These are phyloP conservation scores for Hafferia zeledoni DNA, from an alignment of 2,797 vertebrate genomes.

Conservation along the genomic window DNA sequence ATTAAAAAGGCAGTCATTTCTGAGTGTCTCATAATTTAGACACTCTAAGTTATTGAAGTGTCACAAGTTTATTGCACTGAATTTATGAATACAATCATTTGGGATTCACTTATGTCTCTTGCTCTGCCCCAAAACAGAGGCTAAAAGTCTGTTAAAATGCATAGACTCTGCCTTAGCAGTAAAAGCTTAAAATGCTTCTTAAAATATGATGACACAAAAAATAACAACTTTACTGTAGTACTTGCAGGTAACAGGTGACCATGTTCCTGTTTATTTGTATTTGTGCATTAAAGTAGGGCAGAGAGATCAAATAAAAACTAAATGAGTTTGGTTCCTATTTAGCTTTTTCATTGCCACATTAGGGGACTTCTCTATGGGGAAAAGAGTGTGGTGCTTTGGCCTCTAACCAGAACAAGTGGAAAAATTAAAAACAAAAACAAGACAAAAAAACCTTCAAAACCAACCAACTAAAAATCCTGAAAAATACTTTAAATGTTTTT, in stretches of 20 bases:
- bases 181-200: constrained; percentile 19
- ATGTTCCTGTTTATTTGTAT: background rate
- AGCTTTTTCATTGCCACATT: background rate
- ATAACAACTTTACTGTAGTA: background rate
- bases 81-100: constrained; percentile 74
- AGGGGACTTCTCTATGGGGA: background rate
- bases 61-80: constrained; percentile 61
- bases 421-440: background rate
- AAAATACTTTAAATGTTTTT: constrained; percentile 21
- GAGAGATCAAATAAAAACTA: background rate
- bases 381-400: background rate
- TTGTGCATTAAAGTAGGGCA: background rate
- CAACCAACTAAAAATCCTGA: background rate
- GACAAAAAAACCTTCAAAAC: background rate
- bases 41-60: constrained; percentile 72
- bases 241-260: background rate
- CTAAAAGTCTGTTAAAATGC: constrained; percentile 31
- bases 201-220: background rate
- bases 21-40: constrained; percentile 71
- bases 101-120: constrained; percentile 70
- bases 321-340: background rate
- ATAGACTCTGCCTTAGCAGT: constrained; percentile 15
- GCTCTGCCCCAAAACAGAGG: constrained; percentile 32
- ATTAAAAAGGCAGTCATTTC: constrained; percentile 70
- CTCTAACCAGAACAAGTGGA: background rate